Base-by-base conservation (phyloP, 2,797 vertebrate species). In the Darevskia mixta region DNA sequence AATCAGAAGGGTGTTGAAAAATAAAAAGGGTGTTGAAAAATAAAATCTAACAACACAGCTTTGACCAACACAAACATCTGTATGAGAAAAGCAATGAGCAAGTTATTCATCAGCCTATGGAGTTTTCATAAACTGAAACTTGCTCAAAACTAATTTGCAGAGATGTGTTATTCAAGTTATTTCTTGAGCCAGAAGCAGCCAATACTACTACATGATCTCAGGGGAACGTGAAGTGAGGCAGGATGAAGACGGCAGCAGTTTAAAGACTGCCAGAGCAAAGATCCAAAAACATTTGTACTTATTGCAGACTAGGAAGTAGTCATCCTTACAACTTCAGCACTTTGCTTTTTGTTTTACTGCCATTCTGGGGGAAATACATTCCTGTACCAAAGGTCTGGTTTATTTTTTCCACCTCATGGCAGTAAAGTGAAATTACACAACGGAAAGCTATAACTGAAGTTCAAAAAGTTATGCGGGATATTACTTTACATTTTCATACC, bases 181-280 rank as follows among this genome's bases (percentile, higher is more conserved):
- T 72, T 86, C 32, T 32, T 81, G 66, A 71, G n/a, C 67, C 18
- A 71, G 9, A 27, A 72, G 9, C 20, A 75, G 71, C 41, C 66
- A 35, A 0, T 49, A 82, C 35, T 64, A 71, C 23, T 69, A 38
- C 23, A 84, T n/a, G 9, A 61, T 82, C 73, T 73, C 25, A 75
- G 61, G 49, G 29, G 66, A 80, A n/a, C n/a, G 3, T 72, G 64
- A 9, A 10, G 23, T 64, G 49, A 86, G 7, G n/a, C 2, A 3
- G 8, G n/a, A 45, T 41, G 25, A 29, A 61, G 49, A 86, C 32
- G 10, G 86, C 25, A 79, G 27, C 2, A 87, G 83, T 93, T 92
- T 95, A 96, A 96, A 94, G 92, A 96, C 95, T 92, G 41, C 82
- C 76, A 79, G 3, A 87, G 79, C 29, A 83, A 32, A 83, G 41